These are phyloP conservation scores for Plemyria rubiginata DNA, from an alignment of 2,888 invertebrate genomes.

Conservation along the genomic window DNA sequence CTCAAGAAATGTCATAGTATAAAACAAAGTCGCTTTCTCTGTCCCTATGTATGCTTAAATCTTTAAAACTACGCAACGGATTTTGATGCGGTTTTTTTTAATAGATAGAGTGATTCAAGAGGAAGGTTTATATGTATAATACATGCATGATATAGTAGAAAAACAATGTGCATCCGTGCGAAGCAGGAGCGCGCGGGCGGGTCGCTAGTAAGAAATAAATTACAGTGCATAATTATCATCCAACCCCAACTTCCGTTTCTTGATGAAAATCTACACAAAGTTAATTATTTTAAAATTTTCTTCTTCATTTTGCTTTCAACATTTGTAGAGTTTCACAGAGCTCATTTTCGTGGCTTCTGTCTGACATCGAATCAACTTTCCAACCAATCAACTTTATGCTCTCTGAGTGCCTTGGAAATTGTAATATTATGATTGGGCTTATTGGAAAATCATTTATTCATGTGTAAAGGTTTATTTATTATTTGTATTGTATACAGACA, in stretches of 20 bases:
- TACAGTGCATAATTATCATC: slow-evolving; percentile 15
- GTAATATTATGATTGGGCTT: slow-evolving; percentile 14
- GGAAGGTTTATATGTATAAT: too few relatives aligned
- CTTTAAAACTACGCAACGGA: too few relatives aligned
- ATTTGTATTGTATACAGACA: neutral
- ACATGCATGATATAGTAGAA: too few relatives aligned
- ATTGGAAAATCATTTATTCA: slow-evolving; percentile 8
- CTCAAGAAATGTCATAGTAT: too few relatives aligned
- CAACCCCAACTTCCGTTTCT: slow-evolving; percentile 1
- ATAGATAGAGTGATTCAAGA: too few relatives aligned
- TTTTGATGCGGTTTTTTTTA: too few relatives aligned
- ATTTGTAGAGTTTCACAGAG: slow-evolving; percentile 23
- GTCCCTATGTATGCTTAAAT: too few relatives aligned
- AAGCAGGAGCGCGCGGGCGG: too few relatives aligned
- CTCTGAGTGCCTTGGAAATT: slow-evolving; percentile 20
- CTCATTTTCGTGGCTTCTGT: slow-evolving; percentile 27
- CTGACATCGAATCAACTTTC: slow-evolving; percentile 24
- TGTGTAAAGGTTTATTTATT: neutral
- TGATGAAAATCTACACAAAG: neutral
- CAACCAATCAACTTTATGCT: slow-evolving; percentile 25
- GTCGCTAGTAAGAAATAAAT: slow-evolving; percentile 28
- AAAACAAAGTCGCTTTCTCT: too few relatives aligned
- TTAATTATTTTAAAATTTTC: slow-evolving; percentile 11
- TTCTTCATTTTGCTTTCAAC: slow-evolving; percentile 16
- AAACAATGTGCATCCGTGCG: too few relatives aligned